Percentiles rank a stretch among this genome's conserved stretches.
These are phyloP conservation scores for Neosilurus mollespiculum DNA, from an alignment of 2,797 vertebrate species.

Conservation along the genomic window DNA sequence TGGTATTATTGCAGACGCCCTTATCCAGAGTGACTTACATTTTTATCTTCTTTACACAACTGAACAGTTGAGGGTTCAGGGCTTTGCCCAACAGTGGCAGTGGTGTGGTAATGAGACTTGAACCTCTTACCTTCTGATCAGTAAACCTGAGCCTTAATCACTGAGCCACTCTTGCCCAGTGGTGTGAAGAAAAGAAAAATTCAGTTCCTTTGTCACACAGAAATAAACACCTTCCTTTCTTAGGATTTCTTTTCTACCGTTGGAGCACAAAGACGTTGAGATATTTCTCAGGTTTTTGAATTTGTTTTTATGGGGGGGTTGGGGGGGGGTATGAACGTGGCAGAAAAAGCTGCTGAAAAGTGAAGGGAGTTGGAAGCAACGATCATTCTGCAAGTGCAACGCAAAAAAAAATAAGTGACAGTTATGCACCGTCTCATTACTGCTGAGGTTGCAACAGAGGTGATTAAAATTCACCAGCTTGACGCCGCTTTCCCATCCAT, in stretches of 20 bases:
- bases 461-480: conserved; percentile 27
- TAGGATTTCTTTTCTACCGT: not conserved
- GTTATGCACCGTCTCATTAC: conserved; percentile 29
- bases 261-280: not conserved
- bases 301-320: too few relatives aligned
- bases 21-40: too few relatives aligned
- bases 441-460: conserved; percentile 28
- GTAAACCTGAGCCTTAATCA: too few relatives aligned
- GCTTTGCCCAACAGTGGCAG: too few relatives aligned
- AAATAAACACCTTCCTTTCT: not conserved
- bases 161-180: too few relatives aligned
- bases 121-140: too few relatives aligned
- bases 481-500: conserved; percentile 12
- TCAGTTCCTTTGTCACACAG: not conserved
- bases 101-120: too few relatives aligned
- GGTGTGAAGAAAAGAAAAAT: not conserved
- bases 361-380: not conserved
- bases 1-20: too few relatives aligned
- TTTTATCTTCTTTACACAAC: too few relatives aligned
- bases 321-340: not conserved
- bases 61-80: too few relatives aligned
- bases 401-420: conserved; percentile 4
- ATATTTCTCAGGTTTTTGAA: not conserved
- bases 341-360: not conserved
- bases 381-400: conserved; percentile 1